Base-by-base conservation (phyloP, 2,888 invertebrate species). In the Iselma pallidipennis region DNA sequence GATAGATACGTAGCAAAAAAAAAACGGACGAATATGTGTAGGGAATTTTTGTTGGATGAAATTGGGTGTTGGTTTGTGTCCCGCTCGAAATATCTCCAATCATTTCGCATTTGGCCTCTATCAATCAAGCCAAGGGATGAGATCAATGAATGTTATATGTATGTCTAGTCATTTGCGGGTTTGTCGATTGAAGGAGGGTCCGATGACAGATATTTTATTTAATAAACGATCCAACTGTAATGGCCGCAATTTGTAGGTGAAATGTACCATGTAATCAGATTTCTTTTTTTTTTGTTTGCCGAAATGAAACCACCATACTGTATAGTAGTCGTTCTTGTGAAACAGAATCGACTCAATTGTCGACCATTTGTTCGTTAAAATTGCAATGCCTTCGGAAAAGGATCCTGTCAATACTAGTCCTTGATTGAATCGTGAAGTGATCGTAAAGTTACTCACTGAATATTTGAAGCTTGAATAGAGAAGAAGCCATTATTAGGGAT, bases 191-290 rank as follows among this genome's bases (percentile, higher is more conserved):
- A 55, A 58, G 55, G 21, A 62, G 51, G 54, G 57, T 54, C 49
- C 53, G 56, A 55, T 63, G 63, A 63, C 56, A 53, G 63, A 59
- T 55, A 59, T 63, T 58, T 63, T 63, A 63, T 59, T 63, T 54
- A 63, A 59, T 63, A 59, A 59, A 58, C 49, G 58, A 55, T 58
- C 28, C 23, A 55, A 33, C 51, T 21, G 48, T 55, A 62, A 62
- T 58, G 57, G 26, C 53, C 5, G 53, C 54, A 61, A 61, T 61
- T 61, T 61, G 61, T 37, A 49, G 28, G 56, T 49, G 57, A 61
- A 61, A 57, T 61, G 61, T 61, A 53, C 53, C 33, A 45, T 42
- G 49, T 61, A 53, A 61, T 61, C 57, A 49, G 25, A 37, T n/a
- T n/a, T n/a, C n/a, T 61, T 60, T 60, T 60, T 52, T 45, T 45